A percentile compares a stretch with the other conserved stretches of the same genome.
These are phyloP conservation scores for Gymnosoma rotundatum DNA, from an alignment of 2,888 invertebrate genomes.

Conservation along the genomic window DNA sequence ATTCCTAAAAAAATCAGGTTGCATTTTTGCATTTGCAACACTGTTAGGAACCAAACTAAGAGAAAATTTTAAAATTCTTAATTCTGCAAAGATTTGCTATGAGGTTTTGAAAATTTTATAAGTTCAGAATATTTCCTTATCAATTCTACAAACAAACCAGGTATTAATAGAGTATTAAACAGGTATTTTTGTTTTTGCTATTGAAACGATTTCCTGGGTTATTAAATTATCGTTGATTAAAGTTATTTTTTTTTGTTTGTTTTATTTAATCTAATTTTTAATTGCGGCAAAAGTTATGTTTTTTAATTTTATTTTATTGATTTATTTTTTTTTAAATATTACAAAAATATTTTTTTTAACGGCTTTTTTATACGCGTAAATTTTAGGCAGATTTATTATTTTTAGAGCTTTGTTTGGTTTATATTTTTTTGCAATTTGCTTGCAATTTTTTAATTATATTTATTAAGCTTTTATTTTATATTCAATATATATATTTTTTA, in stretches of 20 bases:
- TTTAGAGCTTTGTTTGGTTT: constrained; percentile 21
- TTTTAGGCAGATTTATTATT: constrained; percentile 38
- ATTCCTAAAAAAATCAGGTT: too few species aligned
- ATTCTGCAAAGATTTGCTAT: too few species aligned
- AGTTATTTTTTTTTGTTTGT: background rate
- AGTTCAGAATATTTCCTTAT: too few species aligned
- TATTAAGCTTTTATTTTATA: constrained; percentile 15
- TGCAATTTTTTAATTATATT: constrained; percentile 28
- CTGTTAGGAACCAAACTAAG: too few species aligned
- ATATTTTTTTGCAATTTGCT: constrained; percentile 2
- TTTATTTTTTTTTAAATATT: constrained; percentile 5
- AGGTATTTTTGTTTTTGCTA: too few species aligned
- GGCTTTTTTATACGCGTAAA: constrained; percentile 67
- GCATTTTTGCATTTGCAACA: too few species aligned
- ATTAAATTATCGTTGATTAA: too few species aligned
- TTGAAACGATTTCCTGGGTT: too few species aligned
- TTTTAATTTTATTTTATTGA: constrained; percentile 12
- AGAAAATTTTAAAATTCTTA: too few species aligned
- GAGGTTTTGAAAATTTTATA: too few species aligned
- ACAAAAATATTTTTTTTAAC: constrained; percentile 21
- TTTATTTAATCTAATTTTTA: background rate
- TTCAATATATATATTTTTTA: constrained; percentile 8
- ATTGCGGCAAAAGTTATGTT: background rate
- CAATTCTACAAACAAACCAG: too few species aligned
- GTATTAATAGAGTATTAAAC: too few species aligned